Evolutionary conservation across 1,140 invertebrate genomes (phyloP).

Genomic region (Magallana gigas): DNA sequence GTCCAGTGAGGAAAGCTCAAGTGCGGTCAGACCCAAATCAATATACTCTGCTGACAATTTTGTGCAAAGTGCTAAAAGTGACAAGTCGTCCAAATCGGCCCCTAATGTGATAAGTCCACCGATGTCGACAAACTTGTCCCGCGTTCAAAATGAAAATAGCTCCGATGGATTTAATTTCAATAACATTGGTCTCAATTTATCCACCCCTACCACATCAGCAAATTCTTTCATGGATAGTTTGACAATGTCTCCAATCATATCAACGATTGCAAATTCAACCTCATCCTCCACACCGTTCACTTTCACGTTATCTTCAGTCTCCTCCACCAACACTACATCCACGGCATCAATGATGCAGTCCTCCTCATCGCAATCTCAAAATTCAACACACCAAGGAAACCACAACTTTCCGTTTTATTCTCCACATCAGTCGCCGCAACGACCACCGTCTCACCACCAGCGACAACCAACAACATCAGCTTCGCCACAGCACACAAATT

Average conservation of each 20-base stretch:
- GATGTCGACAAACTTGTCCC: constrained; percentile 50
- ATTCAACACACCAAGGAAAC: constrained; percentile 37
- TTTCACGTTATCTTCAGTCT: constrained; percentile 52
- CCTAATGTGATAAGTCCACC: constrained; percentile 55
- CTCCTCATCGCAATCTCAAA: constrained; percentile 35
- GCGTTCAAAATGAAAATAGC: constrained; percentile 61
- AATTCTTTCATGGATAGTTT: constrained; percentile 61
- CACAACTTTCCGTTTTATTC: constrained; percentile 50
- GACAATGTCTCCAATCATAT: constrained; percentile 54
- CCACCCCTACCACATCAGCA: constrained; percentile 61
- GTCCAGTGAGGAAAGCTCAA: neutral
- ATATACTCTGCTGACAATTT: constrained; percentile 77
- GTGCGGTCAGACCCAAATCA: constrained; percentile 4
- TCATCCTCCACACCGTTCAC: constrained; percentile 61
- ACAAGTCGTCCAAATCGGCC: constrained; percentile 39
- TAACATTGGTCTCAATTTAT: constrained; percentile 71
- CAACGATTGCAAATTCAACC: constrained; percentile 59
- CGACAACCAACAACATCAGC: constrained; percentile 33
- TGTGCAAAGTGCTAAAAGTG: constrained; percentile 68
- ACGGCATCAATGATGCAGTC: constrained; percentile 47
- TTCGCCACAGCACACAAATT: constrained; percentile 8
- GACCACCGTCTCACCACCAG: constrained; percentile 40
- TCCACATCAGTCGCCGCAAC: constrained; percentile 54
- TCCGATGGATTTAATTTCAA: constrained; percentile 73
- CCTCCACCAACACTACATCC: constrained; percentile 54